Base-by-base conservation (phyloP, 1,140 invertebrate genomes). In the Pseudachorutes palmiensis region DNA sequence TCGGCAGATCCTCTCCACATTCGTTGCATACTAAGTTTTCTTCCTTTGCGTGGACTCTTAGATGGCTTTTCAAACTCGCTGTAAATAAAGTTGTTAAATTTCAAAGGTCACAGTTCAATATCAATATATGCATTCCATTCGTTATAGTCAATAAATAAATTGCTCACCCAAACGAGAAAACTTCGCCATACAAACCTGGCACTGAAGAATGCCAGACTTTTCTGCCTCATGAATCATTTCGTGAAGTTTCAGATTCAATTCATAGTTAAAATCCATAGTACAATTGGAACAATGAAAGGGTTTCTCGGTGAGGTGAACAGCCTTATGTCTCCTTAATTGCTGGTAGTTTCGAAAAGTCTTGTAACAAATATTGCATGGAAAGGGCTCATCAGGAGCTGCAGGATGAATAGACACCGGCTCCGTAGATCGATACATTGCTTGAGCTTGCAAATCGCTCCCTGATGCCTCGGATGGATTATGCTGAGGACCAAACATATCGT, bases 51-150 rank as follows among this genome's bases (percentile, higher is more conserved):
- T 89, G 87, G 3, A 87, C 66, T 74, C 84, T 76, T 66, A 89
- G 80, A 74, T 89, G 87, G n/a, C 85, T 82, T 70, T 87, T 88
- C 2, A 88, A 80, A 76, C 85, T 85, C 19, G 87, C 87, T 49
- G 51, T 22, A 55, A n/a, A n/a, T n/a, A 55, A 55, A 24, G 12
- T 16, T 16, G 24, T 14, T 16, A 16, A 24, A 22, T 55, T 55
- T 19, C 9, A 19, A 22, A 19, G 24, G 51, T 22, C 24, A n/a
- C n/a, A n/a, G n/a, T 55, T 55, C 24, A 55, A 26, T 24, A 14
- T 14, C 24, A 55, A 26, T 16, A 55, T 9, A 5, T 41, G 36
- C 51, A 19, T 9, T 55, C 36, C 36, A 12, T 12, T 19, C 19
- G 19, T 45, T 19, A 45, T 19, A 45, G 9, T 45, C 19, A 19